Evolutionary conservation across 2,797 vertebrate genomes (phyloP).

Genomic region (Notolepis coatsorum): DNA sequence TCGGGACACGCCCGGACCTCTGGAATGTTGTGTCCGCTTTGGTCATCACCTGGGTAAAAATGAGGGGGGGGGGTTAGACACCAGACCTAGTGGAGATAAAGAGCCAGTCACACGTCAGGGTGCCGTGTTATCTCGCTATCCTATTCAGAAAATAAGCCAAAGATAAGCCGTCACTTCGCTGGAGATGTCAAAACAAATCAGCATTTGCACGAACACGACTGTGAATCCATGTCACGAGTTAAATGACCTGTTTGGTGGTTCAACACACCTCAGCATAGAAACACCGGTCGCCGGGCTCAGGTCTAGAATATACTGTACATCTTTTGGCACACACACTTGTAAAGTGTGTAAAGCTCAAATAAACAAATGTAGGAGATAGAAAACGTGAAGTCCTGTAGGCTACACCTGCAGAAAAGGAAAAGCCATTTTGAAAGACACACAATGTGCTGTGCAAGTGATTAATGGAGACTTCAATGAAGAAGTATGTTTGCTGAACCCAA

Average conservation of each 20-base stretch:
- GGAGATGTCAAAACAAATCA: constrained; percentile 24
- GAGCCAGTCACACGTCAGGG: constrained; percentile 47
- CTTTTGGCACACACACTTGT: no score
- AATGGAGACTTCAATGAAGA: no score
- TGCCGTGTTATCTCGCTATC: constrained; percentile 41
- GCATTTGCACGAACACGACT: constrained; percentile 29
- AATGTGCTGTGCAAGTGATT: no score
- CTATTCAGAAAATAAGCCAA: constrained; percentile 33
- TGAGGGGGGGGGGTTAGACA: constrained; percentile 50
- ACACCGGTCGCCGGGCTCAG: background rate
- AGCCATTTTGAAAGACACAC: no score
- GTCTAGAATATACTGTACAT: background rate
- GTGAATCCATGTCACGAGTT: no score
- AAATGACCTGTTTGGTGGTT: background rate
- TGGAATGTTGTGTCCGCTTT: constrained; percentile 81
- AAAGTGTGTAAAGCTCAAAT: background rate
- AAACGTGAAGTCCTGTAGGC: no score
- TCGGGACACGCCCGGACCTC: constrained; percentile 81
- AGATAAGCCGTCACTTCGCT: constrained; percentile 3
- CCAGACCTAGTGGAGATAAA: constrained; percentile 48
- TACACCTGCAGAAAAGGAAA: no score
- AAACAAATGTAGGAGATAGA: no score
- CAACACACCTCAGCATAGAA: background rate
- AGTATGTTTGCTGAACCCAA: no score
- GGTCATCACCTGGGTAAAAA: constrained; percentile 79